Evolutionary conservation across 2,888 invertebrate species (phyloP).

Genomic region (Pammene aurita): DNA sequence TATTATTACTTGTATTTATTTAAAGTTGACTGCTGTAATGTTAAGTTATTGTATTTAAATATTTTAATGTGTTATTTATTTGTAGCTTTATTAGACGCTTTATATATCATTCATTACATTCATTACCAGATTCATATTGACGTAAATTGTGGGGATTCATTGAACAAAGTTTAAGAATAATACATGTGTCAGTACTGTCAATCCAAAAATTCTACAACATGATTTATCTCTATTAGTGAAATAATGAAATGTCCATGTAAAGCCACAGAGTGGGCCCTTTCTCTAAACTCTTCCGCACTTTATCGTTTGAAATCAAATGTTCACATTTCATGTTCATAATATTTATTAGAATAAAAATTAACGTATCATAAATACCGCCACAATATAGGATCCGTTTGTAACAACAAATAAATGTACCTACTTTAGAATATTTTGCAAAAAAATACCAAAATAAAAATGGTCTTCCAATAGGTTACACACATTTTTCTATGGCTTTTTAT

Average conservation of each 20-base stretch:
- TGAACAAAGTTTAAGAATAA: neutral
- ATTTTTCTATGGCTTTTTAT: slow-evolving; percentile 54
- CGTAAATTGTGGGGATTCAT: slow-evolving; percentile 2
- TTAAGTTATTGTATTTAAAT: slow-evolving; percentile 83
- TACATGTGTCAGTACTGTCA: too few relatives aligned
- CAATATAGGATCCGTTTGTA: too few relatives aligned
- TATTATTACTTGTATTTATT: slow-evolving; percentile 58
- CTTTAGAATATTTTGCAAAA: slow-evolving; percentile 9
- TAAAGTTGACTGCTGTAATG: slow-evolving; percentile 78
- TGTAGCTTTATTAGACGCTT: slow-evolving; percentile 80
- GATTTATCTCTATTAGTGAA: too few relatives aligned
- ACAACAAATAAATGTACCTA: too few relatives aligned
- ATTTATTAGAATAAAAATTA: too few relatives aligned
- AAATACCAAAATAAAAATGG: slow-evolving; percentile 67
- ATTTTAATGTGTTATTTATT: slow-evolving; percentile 83
- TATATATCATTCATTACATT: slow-evolving; percentile 71
- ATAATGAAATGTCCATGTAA: too few relatives aligned
- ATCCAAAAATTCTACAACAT: too few relatives aligned
- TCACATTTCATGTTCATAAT: too few relatives aligned
- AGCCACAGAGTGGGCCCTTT: too few relatives aligned
- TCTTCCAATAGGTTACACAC: slow-evolving; percentile 79
- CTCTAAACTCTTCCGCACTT: too few relatives aligned
- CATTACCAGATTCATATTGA: slow-evolving; percentile 51
- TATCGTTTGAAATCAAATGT: too few relatives aligned
- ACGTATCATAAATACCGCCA: too few relatives aligned